These are phyloP conservation scores for Manacus vitellinus DNA, from an alignment of 2,113 vertebrate genomes.

Conservation along the genomic window DNA sequence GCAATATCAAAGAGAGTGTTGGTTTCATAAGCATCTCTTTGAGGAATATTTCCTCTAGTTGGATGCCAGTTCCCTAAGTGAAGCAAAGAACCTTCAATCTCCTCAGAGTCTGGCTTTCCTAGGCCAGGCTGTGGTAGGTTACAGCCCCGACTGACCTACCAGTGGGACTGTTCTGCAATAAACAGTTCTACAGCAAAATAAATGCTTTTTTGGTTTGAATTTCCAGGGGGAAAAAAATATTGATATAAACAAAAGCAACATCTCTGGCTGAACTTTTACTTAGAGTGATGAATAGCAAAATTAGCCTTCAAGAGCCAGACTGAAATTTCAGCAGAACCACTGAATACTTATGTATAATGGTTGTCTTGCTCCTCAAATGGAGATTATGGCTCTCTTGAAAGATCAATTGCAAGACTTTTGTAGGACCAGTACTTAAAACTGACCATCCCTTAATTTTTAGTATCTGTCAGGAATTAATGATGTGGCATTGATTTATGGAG, in stretches of 20 bases:
- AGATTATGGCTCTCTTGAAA: not conserved
- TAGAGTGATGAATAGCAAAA: not conserved
- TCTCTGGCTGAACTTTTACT: not conserved
- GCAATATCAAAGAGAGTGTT: not conserved
- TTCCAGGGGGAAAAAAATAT: not conserved
- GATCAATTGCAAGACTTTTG: not conserved
- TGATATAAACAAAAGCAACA: not conserved
- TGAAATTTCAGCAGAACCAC: not conserved
- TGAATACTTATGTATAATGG: not conserved
- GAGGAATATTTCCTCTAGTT: not conserved
- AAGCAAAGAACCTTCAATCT: not conserved
- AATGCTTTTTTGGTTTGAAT: not conserved
- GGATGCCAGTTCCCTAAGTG: not conserved
- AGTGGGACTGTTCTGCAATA: not conserved
- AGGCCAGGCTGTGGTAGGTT: not conserved
- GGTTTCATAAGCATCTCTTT: not conserved
- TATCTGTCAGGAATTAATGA: conserved; percentile 15
- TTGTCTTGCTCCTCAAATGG: not conserved
- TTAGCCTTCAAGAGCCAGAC: not conserved
- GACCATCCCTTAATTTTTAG: conserved; percentile 14
- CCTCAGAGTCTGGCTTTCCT: not conserved
- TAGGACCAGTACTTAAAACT: conserved; percentile 24
- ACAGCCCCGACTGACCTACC: not conserved
- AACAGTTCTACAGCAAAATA: not conserved
- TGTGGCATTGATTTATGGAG: conserved; percentile 44